phyloP scores from a whole-genome alignment of 2,113 vertebrate genomes.

The Coptodon rendalli region DNA sequence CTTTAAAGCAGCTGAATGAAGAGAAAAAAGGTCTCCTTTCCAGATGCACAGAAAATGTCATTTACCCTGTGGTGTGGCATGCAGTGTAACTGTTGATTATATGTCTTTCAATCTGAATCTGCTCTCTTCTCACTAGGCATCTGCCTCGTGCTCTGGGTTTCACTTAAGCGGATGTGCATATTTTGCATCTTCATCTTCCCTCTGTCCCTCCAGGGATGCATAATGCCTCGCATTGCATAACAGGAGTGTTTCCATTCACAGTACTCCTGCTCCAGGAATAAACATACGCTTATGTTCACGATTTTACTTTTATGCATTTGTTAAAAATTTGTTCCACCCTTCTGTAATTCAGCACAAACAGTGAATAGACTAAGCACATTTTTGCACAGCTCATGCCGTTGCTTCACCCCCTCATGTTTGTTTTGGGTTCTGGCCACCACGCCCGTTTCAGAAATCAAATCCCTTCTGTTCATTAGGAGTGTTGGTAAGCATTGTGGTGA shows the following conservation, averaged over 20 bases:
- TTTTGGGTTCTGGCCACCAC: background rate
- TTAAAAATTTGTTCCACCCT: conserved; percentile 15
- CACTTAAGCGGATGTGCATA: conserved; percentile 66
- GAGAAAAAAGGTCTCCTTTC: background rate
- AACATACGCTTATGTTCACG: conserved; percentile 37
- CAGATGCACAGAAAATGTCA: conserved; percentile 11
- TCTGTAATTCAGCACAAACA: background rate
- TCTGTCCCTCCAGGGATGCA: conserved; percentile 48
- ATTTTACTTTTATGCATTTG: conserved; percentile 37
- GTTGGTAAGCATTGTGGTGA: background rate
- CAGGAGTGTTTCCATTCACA: conserved; percentile 43
- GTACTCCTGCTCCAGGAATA: conserved; percentile 38
- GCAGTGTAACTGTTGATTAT: conserved; percentile 55
- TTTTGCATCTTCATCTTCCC: conserved; percentile 47
- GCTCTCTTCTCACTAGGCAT: conserved; percentile 10
- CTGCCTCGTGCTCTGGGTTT: conserved; percentile 29
- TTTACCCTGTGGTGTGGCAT: background rate
- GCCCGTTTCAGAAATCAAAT: background rate
- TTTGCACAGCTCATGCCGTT: background rate
- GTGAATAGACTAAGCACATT: background rate
- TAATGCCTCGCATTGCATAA: conserved; percentile 56
- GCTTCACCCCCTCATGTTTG: background rate
- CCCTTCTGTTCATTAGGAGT: background rate
- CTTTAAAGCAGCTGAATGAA: conserved; percentile 44
- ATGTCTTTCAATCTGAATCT: conserved; percentile 45